A percentile compares a stretch with the other conserved stretches of the same genome.
Evolutionary conservation across 2,113 vertebrate species (phyloP).

Genomic region (Paraplagusia blochii): DNA sequence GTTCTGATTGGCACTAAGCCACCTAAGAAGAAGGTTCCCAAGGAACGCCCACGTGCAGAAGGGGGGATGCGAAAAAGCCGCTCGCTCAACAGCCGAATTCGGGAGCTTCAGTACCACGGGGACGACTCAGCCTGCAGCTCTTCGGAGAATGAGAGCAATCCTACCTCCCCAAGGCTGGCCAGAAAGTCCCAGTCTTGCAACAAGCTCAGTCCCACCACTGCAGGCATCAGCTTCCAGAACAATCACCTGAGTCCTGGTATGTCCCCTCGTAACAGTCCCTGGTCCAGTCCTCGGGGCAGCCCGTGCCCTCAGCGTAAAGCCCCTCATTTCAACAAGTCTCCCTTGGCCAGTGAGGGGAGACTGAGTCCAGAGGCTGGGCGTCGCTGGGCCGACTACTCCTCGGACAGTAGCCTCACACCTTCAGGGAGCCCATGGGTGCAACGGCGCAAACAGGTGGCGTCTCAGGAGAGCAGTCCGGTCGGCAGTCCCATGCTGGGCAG

Average conservation of each 20-base stretch:
- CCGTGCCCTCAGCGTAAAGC: slow-evolving; percentile 86
- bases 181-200: slow-evolving; percentile 74
- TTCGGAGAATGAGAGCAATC: slow-evolving; percentile 91
- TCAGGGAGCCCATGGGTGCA: slow-evolving; percentile 96
- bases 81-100: slow-evolving; percentile 88
- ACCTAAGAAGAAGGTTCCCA: slow-evolving; percentile 90
- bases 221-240: slow-evolving; percentile 70
- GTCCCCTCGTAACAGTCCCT: slow-evolving; percentile 90
- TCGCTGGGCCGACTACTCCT: slow-evolving; percentile 88
- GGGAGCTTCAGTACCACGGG: slow-evolving; percentile 88
- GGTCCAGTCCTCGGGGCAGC: slow-evolving; percentile 85
- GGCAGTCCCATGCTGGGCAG: slow-evolving; percentile 84
- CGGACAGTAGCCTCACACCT: slow-evolving; percentile 91
- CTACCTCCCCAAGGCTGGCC: slow-evolving; percentile 83
- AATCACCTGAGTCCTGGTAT: slow-evolving; percentile 89
- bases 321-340: slow-evolving; percentile 79
- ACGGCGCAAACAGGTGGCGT: slow-evolving; percentile 85
- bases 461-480: slow-evolving; percentile 85
- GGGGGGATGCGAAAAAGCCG: slow-evolving; percentile 76
- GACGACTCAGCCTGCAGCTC: slow-evolving; percentile 95
- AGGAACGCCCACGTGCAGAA: slow-evolving; percentile 81
- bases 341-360: slow-evolving; percentile 79
- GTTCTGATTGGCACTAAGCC: slow-evolving; percentile 91
- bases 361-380: slow-evolving; percentile 77
- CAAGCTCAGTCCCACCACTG: slow-evolving; percentile 83